Evolutionary conservation across 1,140 invertebrate genomes (phyloP).

Genomic region (Thrips palmi): DNA sequence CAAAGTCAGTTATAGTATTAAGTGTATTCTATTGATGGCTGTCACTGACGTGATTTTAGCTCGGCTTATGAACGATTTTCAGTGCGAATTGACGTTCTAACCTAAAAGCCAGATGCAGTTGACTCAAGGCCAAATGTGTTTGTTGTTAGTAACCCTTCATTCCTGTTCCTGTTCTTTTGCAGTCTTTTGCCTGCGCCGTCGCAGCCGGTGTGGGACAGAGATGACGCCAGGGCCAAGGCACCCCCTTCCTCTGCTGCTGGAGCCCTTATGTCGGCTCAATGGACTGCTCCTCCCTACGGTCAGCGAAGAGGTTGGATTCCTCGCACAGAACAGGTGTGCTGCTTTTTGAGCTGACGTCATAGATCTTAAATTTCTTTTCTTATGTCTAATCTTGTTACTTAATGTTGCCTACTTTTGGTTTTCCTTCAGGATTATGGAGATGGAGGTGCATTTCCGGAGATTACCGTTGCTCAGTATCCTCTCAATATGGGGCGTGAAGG

Average conservation of each 20-base stretch:
- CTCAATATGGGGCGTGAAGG: conserved; percentile 63
- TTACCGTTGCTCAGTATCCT: conserved; percentile 92
- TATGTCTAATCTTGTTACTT: conserved; percentile 4
- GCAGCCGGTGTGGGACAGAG: conserved; percentile 70
- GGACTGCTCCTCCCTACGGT: conserved; percentile 89
- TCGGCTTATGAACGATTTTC: too few species aligned
- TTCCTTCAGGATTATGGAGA: conserved; percentile 57
- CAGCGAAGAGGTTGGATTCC: conserved; percentile 91
- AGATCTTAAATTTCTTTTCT: conserved; percentile 8
- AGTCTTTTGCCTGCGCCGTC: conserved; percentile 68
- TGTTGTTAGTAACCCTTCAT: too few species aligned
- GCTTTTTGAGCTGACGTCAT: conserved; percentile 4
- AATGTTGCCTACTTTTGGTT: background rate
- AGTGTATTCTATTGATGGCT: too few species aligned
- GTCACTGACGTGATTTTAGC: too few species aligned
- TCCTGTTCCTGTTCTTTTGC: conserved; percentile 17
- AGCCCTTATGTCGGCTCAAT: conserved; percentile 47
- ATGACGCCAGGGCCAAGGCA: conserved; percentile 55
- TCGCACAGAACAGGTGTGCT: conserved; percentile 58
- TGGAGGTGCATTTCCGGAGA: conserved; percentile 97
- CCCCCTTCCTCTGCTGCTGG: conserved; percentile 42
- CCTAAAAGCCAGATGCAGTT: too few species aligned
- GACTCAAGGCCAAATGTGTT: too few species aligned
- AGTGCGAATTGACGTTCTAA: too few species aligned
- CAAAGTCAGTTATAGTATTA: too few species aligned